Evolutionary conservation across 2,888 invertebrate genomes (phyloP).

Genomic region (Xylota sylvarum): DNA sequence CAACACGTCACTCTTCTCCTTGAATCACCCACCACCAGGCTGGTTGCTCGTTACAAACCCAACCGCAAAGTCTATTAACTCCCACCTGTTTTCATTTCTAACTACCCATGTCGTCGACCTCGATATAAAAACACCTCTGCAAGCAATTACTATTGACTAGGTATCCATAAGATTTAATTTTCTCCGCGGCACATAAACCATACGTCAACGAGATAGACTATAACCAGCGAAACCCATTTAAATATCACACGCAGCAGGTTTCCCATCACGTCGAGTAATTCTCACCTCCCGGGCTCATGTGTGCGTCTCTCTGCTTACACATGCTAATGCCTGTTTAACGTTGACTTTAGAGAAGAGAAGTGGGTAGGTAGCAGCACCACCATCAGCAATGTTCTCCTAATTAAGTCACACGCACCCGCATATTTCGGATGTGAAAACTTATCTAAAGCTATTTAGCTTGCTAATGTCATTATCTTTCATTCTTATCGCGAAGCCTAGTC

Average conservation of each 20-base stretch:
- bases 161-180: constrained; percentile 42
- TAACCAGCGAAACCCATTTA: constrained; percentile 41
- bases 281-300: constrained; percentile 31
- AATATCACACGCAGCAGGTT: constrained; percentile 30
- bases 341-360: neutral
- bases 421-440: constrained; percentile 42
- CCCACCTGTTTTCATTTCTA: constrained; percentile 1
- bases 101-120: neutral
- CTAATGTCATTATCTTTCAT: constrained; percentile 56
- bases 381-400: constrained; percentile 32
- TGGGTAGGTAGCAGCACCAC: neutral
- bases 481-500: constrained; percentile 38
- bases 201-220: constrained; percentile 36
- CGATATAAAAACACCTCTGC: neutral
- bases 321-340: constrained; percentile 21
- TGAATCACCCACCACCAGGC: neutral
- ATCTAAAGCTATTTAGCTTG: constrained; percentile 55
- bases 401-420: constrained; percentile 26
- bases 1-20: neutral
- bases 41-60: neutral
- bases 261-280: constrained; percentile 37
- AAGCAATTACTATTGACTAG: constrained; percentile 11
- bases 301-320: neutral
- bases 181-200: constrained; percentile 27
- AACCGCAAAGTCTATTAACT: neutral